Percentiles rank a stretch among this genome's conserved stretches.
phyloP scores from a whole-genome alignment of 2,113 vertebrate species.

The Campylorhamphus procurvoides region DNA sequence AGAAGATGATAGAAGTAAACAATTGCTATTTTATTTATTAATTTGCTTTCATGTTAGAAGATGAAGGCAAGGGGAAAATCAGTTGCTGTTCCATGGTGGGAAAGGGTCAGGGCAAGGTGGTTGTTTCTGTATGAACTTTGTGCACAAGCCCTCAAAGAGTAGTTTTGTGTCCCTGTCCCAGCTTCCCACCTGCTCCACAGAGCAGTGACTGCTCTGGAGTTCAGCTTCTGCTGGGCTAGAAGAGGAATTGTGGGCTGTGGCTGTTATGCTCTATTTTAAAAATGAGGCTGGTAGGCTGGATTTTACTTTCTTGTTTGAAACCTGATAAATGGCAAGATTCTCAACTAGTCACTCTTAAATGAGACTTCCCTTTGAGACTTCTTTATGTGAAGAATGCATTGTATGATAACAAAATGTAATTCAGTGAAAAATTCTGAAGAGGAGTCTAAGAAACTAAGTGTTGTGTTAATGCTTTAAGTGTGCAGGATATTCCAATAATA shows the following conservation, averaged over 20 bases:
- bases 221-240: not conserved
- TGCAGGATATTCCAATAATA: not conserved
- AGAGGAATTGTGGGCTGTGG: not conserved
- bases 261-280: not conserved
- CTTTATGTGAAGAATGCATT: not conserved
- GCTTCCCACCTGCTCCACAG: fast-evolving
- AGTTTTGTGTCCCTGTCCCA: not conserved
- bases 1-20: not conserved
- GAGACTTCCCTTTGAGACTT: not conserved
- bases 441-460: not conserved
- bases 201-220: fast-evolving
- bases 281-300: not conserved
- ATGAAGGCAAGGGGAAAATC: not conserved
- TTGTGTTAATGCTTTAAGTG: not conserved
- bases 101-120: not conserved
- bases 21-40: not conserved
- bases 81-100: not conserved
- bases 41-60: not conserved
- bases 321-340: not conserved
- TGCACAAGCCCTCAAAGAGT: not conserved
- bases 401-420: not conserved
- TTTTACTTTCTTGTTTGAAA: not conserved
- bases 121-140: not conserved
- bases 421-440: not conserved
- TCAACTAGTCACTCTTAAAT: not conserved